A percentile compares a stretch with the other conserved stretches of the same genome.
Evolutionary conservation across 1,140 invertebrate species (phyloP).

Genomic region (Drosophila littoralis): DNA sequence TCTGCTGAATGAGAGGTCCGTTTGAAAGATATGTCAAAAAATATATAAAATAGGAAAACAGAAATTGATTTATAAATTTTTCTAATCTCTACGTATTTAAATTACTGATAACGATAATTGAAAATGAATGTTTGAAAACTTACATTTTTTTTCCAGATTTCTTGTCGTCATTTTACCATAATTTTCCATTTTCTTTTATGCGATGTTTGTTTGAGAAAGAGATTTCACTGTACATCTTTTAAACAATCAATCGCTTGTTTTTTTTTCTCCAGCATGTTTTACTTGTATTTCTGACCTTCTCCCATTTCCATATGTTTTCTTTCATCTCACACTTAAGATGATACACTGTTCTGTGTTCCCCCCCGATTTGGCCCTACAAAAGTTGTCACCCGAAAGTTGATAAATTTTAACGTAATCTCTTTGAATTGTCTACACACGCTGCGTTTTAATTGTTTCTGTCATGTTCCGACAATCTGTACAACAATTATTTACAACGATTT

Average conservation of each 20-base stretch:
- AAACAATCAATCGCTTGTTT: neutral
- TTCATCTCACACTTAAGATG: conserved; percentile 32
- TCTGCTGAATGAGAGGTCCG: neutral
- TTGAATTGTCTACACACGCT: conserved; percentile 28
- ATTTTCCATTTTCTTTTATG: too few relatives aligned
- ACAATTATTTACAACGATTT: conserved; percentile 54
- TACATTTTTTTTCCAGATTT: too few relatives aligned
- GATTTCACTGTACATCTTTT: neutral
- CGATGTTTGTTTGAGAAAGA: neutral
- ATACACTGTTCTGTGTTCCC: conserved; percentile 19
- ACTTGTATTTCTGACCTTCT: conserved; percentile 36
- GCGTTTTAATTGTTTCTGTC: conserved; percentile 42
- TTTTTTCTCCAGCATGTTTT: conserved; percentile 10
- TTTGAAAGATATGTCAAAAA: neutral
- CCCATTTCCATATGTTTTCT: conserved; percentile 27
- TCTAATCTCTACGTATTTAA: too few relatives aligned
- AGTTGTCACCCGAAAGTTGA: conserved; percentile 43
- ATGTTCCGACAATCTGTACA: conserved; percentile 38
- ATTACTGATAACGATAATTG: too few relatives aligned
- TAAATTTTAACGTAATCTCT: conserved; percentile 70
- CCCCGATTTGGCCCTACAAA: neutral
- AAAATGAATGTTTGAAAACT: too few relatives aligned
- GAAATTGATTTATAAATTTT: too few relatives aligned
- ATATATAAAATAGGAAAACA: too few relatives aligned
- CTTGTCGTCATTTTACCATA: too few relatives aligned